Percentiles rank a stretch among this genome's conserved stretches.
Conservation (phyloP, 1,140 invertebrate species). For the Lasioglossum baleicum region DNA sequence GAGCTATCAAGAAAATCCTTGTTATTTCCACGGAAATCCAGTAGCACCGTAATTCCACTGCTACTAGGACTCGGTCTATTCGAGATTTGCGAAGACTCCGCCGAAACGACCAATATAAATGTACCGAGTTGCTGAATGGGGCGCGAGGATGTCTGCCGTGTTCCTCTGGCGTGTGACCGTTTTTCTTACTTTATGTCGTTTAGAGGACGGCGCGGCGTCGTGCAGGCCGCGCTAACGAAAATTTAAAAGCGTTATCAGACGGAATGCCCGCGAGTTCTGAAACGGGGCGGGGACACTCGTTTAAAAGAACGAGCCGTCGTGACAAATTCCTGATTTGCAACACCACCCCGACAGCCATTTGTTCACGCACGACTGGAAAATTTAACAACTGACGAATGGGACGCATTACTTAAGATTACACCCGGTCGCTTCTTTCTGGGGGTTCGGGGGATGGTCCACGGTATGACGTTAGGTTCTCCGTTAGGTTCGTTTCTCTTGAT, state of each 20-base stretch:
- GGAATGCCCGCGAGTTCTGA: conserved; percentile 28
- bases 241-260: conserved; percentile 63
- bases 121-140: conserved; percentile 46
- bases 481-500: background rate
- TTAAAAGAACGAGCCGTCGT: conserved; percentile 40
- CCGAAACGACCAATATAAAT: conserved; percentile 38
- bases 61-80: background rate
- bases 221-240: conserved; percentile 52
- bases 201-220: conserved; percentile 20
- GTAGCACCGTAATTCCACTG: background rate
- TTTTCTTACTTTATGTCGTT: conserved; percentile 63
- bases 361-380: conserved; percentile 32
- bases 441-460: conserved; percentile 7
- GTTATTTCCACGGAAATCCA: conserved; percentile 1
- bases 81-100: conserved; percentile 18
- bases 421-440: conserved; percentile 3
- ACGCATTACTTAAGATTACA: conserved; percentile 53
- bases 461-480: background rate
- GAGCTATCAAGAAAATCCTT: background rate
- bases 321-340: conserved; percentile 62
- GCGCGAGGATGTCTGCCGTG: conserved; percentile 34
- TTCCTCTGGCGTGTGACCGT: conserved; percentile 55
- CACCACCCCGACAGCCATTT: conserved; percentile 40
- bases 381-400: conserved; percentile 58
- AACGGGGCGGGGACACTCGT: conserved; percentile 10